Base-by-base conservation (phyloP, 64 coral and sea anemone species). In the Actinia tenebrosa region DNA sequence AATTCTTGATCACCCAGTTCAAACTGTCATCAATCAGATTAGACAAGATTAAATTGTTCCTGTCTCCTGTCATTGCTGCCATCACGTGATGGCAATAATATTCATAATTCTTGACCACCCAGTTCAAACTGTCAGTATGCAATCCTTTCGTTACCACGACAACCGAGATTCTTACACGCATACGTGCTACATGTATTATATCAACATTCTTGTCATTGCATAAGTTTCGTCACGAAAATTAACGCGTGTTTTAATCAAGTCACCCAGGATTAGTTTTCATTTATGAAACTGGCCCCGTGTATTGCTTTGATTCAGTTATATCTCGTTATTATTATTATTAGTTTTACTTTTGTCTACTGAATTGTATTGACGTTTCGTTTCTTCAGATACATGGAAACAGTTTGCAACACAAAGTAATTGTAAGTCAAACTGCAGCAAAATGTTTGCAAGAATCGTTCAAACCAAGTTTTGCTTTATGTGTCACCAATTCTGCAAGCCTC, bases 161-260 rank as follows among this genome's bases (percentile, higher is more conserved):
- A 81, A 23, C 46, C 79, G 53, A 81, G 79, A 81, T 25, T 50
- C 79, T 45, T 81, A 50, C 79, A 13, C 79, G 14, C 79, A 81
- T 81, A 18, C 79, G 79, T 81, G 79, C 79, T 81, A 81, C 79
- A 81, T 81, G 79, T 81, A 50, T 81, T 81, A 81, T 75, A 16
- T 14, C 42, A 81, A 53, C 79, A 81, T 81, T 81, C 79, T 81
- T 81, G 79, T 75, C 69, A 75, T 75, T 30, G 69, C 69, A 75
- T 75, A 14, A 75, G 9, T 37, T 75, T 11, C 7, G 56, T 58
- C 69, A 75, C 25, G 69, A 26, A 16, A 30, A 26, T 27, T 20
- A 69, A 22, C 22, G n/a, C 19, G 19, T 69, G 19, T 69, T 69
- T 9, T 75, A 25, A 66, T 58, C 56, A 23, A 23, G 19, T 66